Conservation (phyloP, 53 echinoderm and acorn worm species). For the Paelopatides confundens region DNA sequence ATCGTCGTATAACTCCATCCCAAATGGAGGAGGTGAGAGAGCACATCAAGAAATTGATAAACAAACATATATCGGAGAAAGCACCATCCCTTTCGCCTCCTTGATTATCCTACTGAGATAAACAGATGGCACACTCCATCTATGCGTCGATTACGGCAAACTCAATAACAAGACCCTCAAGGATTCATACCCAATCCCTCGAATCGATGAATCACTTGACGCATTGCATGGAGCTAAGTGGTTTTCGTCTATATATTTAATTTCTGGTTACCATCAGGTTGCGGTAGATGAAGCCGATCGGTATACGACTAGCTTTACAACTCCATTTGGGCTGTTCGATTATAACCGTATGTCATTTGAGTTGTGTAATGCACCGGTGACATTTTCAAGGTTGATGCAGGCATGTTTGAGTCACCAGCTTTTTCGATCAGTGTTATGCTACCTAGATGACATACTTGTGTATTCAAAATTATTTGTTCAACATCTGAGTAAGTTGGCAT, state of each 20-base stretch:
- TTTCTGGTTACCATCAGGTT: neutral
- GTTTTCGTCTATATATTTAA: neutral
- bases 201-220: too few species aligned
- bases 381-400: slow-evolving; percentile 45
- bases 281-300: neutral
- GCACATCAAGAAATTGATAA: neutral
- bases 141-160: neutral
- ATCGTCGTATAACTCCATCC: slow-evolving; percentile 35
- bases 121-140: neutral
- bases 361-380: slow-evolving; percentile 38
- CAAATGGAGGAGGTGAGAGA: slow-evolving; percentile 41
- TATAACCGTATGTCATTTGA: neutral
- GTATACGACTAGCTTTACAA: neutral
- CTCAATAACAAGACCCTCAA: neutral
- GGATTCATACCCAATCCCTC: too few species aligned
- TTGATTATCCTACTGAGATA: neutral
- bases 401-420: slow-evolving; percentile 33
- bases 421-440: too few species aligned
- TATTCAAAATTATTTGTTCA: slow-evolving; percentile 51
- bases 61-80: neutral
- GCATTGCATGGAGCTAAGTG: too few species aligned
- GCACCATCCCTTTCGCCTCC: neutral
- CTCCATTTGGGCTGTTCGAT: too few species aligned
- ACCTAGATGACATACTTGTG: too few species aligned
- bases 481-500: neutral